phyloP scores from a whole-genome alignment of 2,113 vertebrate genomes.

The Mustelus asterias region DNA sequence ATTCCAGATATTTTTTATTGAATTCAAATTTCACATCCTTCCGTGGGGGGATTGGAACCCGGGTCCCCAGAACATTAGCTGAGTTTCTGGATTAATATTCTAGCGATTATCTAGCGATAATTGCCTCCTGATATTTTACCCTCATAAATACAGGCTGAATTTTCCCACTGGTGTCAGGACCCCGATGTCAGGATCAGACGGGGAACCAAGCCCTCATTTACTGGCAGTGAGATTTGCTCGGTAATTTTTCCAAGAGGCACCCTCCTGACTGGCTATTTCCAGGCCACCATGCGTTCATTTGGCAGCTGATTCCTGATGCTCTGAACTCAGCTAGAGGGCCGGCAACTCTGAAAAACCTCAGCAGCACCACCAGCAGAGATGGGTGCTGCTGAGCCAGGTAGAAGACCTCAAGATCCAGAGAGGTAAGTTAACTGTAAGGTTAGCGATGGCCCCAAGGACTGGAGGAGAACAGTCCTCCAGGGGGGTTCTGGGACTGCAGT shows the following conservation, averaged over 20 bases:
- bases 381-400: neutral
- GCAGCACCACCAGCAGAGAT: neutral
- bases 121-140: neutral
- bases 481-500: neutral
- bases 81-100: no score
- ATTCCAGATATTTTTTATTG: no score
- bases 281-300: neutral
- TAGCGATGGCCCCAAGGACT: neutral
- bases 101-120: no score
- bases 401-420: neutral
- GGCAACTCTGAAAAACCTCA: neutral
- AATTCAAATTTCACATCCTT: no score
- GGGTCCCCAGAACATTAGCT: no score
- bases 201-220: neutral
- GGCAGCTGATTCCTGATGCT: neutral
- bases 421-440: neutral
- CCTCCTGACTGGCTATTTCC: neutral
- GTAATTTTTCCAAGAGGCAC: neutral
- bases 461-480: neutral
- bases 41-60: no score
- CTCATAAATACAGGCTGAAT: neutral
- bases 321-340: no score
- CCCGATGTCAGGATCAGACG: neutral
- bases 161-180: neutral
- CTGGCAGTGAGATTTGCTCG: neutral